A percentile compares a stretch with the other conserved stretches of the same genome.
These are phyloP conservation scores for Drosophila setosimentum DNA, from an alignment of 2,888 invertebrate genomes.

Conservation along the genomic window DNA sequence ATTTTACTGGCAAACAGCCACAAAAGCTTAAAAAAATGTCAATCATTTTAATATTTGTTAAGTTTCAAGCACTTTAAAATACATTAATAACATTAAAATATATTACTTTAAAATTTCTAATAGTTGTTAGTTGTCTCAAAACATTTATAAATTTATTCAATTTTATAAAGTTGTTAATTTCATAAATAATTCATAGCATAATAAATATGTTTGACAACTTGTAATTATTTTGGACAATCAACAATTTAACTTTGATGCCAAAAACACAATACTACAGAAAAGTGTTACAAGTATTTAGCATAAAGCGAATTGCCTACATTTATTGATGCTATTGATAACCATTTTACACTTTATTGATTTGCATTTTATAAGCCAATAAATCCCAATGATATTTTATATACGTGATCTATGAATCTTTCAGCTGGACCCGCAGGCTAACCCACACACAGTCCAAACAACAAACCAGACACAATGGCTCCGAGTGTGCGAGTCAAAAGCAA, in stretches of 20 bases:
- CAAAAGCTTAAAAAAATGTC: neutral
- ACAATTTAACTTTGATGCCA: neutral
- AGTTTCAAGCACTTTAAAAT: neutral
- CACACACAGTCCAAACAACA: slow-evolving; percentile 60
- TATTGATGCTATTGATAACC: slow-evolving; percentile 17
- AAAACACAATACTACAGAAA: neutral
- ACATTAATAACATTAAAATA: no score
- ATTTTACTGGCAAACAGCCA: neutral
- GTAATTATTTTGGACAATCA: neutral
- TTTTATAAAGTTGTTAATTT: neutral
- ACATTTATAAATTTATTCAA: neutral
- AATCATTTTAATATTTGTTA: neutral
- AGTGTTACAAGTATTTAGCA: slow-evolving; percentile 23
- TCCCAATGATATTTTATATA: slow-evolving; percentile 26
- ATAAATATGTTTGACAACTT: neutral
- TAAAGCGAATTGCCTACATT: slow-evolving; percentile 17
- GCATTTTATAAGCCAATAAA: slow-evolving; percentile 23
- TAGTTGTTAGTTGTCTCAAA: no score
- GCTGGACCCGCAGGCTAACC: slow-evolving; percentile 67
- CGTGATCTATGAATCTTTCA: slow-evolving; percentile 29
- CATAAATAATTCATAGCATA: neutral
- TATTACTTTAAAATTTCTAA: no score
- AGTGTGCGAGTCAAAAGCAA: slow-evolving; percentile 35
- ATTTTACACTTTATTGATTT: slow-evolving; percentile 14
- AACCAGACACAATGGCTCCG: slow-evolving; percentile 72